Conservation (phyloP, 2,888 invertebrate species). For the Pecten maximus region DNA sequence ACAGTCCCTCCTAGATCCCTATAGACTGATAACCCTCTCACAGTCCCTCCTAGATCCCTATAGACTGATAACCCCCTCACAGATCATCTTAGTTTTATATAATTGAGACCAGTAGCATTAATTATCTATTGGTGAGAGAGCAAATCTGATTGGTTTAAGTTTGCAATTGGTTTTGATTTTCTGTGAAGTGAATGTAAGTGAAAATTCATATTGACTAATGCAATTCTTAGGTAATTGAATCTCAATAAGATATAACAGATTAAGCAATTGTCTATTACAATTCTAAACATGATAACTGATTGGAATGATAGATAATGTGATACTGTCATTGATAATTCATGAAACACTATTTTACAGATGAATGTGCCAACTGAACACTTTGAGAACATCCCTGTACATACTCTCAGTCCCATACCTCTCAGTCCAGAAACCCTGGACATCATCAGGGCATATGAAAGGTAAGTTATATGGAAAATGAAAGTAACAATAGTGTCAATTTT, state of each 20-base stretch:
- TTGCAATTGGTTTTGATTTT: too few relatives aligned
- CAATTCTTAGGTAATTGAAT: too few relatives aligned
- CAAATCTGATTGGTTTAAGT: too few relatives aligned
- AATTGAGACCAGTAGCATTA: too few relatives aligned
- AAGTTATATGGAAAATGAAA: slow-evolving; percentile 35
- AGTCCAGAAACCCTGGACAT: slow-evolving; percentile 76
- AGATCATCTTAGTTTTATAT: not conserved
- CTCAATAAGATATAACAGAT: not conserved
- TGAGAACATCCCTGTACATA: slow-evolving; percentile 95
- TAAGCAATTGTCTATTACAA: not conserved
- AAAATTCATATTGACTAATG: too few relatives aligned
- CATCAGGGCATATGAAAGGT: slow-evolving; percentile 69
- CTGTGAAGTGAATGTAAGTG: too few relatives aligned
- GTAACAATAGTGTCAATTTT: not conserved
- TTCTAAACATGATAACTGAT: not conserved
- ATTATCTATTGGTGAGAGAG: too few relatives aligned
- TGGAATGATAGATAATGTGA: too few relatives aligned
- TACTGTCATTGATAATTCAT: too few relatives aligned
- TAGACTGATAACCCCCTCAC: too few relatives aligned
- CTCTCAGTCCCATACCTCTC: slow-evolving; percentile 87
- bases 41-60: slow-evolving; percentile 37
- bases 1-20: too few relatives aligned
- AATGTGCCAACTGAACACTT: slow-evolving; percentile 97
- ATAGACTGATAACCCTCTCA: too few relatives aligned
- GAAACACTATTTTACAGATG: slow-evolving; percentile 91